A percentile compares a stretch with the other conserved stretches of the same genome.
phyloP scores from a whole-genome alignment of 2,888 invertebrate genomes.

The Morinoia aosen region DNA sequence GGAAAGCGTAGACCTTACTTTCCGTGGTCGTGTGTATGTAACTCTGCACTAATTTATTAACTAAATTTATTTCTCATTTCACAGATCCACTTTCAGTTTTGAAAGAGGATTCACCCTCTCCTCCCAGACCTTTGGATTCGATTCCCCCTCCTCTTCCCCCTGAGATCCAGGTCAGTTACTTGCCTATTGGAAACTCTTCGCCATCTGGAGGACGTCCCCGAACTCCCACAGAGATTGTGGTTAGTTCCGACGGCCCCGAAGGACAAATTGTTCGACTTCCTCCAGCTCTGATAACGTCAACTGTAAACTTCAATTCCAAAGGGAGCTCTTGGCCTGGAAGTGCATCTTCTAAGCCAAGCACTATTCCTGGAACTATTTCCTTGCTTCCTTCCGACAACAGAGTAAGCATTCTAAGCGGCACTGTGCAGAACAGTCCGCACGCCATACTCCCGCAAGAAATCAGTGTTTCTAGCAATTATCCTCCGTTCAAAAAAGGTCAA shows the following conservation, averaged over 20 bases:
- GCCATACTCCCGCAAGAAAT: background rate
- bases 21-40: background rate
- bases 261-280: constrained; percentile 43
- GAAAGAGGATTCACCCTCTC: background rate
- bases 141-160: constrained; percentile 42
- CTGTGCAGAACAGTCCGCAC: constrained; percentile 4
- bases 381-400: background rate
- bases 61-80: background rate
- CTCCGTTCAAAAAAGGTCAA: background rate
- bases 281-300: background rate
- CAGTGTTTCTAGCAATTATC: background rate
- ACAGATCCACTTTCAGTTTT: constrained; percentile 11
- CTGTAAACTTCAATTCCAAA: constrained; percentile 24
- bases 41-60: background rate
- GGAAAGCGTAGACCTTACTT: background rate
- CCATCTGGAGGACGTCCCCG: background rate
- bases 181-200: background rate
- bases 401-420: constrained; percentile 14
- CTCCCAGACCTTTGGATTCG: constrained; percentile 44
- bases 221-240: constrained; percentile 45
- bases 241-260: background rate
- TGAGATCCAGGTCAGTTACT: constrained; percentile 52
- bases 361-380: constrained; percentile 15
- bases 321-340: background rate
- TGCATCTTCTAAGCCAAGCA: background rate